These are phyloP conservation scores for Dryococelus australis DNA, from an alignment of 2,888 invertebrate genomes.

Conservation along the genomic window DNA sequence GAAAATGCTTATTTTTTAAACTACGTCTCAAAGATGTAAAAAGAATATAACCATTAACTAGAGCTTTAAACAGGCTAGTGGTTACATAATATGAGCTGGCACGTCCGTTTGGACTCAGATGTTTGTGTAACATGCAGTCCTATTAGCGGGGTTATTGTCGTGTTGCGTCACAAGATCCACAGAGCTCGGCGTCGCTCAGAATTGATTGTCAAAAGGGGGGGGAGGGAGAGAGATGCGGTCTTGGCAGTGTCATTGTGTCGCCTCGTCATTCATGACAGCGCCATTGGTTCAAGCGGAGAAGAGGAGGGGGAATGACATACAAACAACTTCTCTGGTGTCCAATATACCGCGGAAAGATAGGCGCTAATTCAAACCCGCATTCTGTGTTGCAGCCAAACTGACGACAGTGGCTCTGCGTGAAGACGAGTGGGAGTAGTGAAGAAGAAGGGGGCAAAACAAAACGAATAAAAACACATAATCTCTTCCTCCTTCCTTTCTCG, in stretches of 20 bases:
- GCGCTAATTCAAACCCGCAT: slow-evolving; percentile 10
- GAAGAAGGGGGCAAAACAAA: neutral
- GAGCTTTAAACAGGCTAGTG: neutral
- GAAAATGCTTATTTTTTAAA: no score
- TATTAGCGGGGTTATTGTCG: slow-evolving; percentile 3
- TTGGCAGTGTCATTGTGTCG: neutral
- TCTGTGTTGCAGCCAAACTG: neutral
- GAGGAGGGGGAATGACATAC: neutral
- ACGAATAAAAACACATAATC: slow-evolving; percentile 4
- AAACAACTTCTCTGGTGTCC: neutral
- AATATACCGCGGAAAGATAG: neutral
- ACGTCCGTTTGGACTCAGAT: neutral
- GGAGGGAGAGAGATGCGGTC: neutral
- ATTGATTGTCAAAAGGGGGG: no score
- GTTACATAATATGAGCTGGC: neutral
- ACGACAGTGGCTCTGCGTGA: neutral
- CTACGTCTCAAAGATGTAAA: neutral
- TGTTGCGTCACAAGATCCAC: neutral
- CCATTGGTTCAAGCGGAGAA: neutral
- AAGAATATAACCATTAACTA: neutral
- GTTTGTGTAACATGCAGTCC: neutral
- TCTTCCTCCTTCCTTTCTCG: neutral
- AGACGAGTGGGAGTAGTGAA: neutral
- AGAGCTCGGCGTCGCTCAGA: neutral
- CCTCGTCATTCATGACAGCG: neutral